Evolutionary conservation across 2,797 vertebrate genomes (phyloP).

Genomic region (Gymnoscopelus braueri): DNA sequence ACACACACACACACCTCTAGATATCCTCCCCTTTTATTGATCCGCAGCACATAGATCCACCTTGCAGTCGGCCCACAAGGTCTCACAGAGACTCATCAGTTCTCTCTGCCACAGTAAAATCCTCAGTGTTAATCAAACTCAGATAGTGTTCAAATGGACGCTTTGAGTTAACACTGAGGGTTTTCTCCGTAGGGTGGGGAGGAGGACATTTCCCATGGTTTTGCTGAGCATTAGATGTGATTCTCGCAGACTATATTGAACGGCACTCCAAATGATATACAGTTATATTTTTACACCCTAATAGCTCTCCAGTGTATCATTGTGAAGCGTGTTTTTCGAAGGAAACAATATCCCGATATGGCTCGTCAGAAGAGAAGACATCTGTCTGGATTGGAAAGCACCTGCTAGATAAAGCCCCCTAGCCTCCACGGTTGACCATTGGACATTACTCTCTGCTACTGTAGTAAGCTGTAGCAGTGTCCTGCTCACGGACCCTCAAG

Average conservation of each 20-base stretch:
- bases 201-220: slow-evolving; percentile 16
- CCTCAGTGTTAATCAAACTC: too few relatives aligned
- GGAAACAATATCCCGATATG: not conserved
- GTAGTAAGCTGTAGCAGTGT: not conserved
- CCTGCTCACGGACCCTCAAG: slow-evolving; percentile 5
- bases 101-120: not conserved
- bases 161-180: too few relatives aligned
- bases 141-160: too few relatives aligned
- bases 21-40: slow-evolving; percentile 42
- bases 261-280: too few relatives aligned
- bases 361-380: not conserved
- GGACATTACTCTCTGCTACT: slow-evolving; percentile 17
- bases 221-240: slow-evolving; percentile 15
- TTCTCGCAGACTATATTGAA: not conserved
- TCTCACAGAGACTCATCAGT: slow-evolving; percentile 31
- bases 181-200: slow-evolving; percentile 7
- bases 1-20: not conserved
- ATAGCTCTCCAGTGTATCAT: not conserved
- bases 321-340: not conserved
- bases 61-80: slow-evolving; percentile 22
- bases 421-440: not conserved
- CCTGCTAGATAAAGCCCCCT: not conserved
- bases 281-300: too few relatives aligned
- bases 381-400: not conserved
- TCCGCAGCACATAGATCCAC: slow-evolving; percentile 39